Evolutionary conservation across 1,140 invertebrate genomes (phyloP), one percentile per base, ranked within the genome.

Genomic region (Drosophila asahinai): DNA sequence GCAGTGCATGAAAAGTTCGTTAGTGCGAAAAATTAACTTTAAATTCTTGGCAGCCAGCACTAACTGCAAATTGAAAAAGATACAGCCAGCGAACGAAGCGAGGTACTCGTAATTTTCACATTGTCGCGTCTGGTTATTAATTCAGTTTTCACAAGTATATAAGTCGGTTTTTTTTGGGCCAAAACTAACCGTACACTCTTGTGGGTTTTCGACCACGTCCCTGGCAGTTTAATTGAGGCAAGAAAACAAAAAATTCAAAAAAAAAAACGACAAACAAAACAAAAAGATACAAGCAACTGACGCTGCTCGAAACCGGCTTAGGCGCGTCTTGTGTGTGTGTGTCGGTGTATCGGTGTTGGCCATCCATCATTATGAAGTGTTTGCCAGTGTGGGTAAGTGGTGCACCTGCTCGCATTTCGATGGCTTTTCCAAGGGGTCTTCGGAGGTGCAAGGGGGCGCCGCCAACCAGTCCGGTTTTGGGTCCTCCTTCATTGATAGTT

Each of bases 351-450:
- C 19, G 36, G 68, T 72, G 55, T 73, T 74, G 77, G 83, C 78
- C 86, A 89, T 89, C 81, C 86, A 90, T 89, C 84, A 89, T 89
- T 84, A 89, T 78, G 73, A 87, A 79, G 75, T 77, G 72, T 66
- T 64, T 62, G 47, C 19, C 14, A 54, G 77, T 60, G 63, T 70
- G 62, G 66, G 70, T 62, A 71, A 73, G 64, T 66, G 70, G 55
- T 89, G 86, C 86, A 89, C 86, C 86, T 89, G 86, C 86, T 89
- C 86, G 86, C 86, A 81, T 89, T 89, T 90, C 71, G 86, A 66
- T 45, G 43, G 75, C 80, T 66, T 64, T 71, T 79, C 52, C 62
- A 57, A 71, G 60, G 48, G 33, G 47, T 19, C 33, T 36, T 43
- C 1, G 40, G 38, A 22, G 27, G 33, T 51, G 17, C 27, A 17